Evolutionary conservation across 2,113 vertebrate species (phyloP).

Genomic region (Tychaedon coryphoeus): DNA sequence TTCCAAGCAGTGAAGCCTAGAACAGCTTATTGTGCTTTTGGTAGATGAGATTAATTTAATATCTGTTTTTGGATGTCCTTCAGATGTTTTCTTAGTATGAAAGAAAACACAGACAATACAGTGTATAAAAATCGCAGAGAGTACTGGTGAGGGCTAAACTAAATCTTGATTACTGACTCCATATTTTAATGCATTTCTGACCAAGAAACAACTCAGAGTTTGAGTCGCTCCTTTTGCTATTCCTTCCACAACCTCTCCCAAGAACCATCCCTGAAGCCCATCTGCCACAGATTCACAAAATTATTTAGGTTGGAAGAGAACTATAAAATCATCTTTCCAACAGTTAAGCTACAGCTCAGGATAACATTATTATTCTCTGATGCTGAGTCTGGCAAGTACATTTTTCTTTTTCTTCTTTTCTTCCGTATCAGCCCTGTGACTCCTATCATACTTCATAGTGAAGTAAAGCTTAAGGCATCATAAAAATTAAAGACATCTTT

Average conservation of each 20-base stretch:
- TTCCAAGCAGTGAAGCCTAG: neutral
- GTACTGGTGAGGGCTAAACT: neutral
- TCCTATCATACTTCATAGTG: neutral
- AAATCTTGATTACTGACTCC: neutral
- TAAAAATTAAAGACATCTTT: neutral
- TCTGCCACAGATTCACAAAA: neutral
- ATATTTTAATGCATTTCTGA: neutral
- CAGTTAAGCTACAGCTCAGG: neutral
- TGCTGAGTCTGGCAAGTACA: neutral
- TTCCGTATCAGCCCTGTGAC: neutral
- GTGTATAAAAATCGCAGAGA: neutral
- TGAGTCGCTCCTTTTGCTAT: neutral
- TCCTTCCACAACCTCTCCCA: neutral
- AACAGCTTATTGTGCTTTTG: neutral
- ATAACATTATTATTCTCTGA: neutral
- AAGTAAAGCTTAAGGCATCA: neutral
- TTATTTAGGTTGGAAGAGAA: neutral
- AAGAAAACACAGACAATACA: neutral
- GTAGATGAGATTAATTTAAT: neutral
- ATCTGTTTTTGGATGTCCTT: neutral
- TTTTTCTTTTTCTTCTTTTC: neutral
- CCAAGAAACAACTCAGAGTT: neutral
- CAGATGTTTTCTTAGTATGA: neutral
- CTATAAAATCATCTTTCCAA: neutral
- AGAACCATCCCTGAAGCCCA: neutral